Percentiles rank a stretch among this genome's conserved stretches.
Conservation (phyloP, 2,113 vertebrate species). For the Tachysurus vachellii region DNA sequence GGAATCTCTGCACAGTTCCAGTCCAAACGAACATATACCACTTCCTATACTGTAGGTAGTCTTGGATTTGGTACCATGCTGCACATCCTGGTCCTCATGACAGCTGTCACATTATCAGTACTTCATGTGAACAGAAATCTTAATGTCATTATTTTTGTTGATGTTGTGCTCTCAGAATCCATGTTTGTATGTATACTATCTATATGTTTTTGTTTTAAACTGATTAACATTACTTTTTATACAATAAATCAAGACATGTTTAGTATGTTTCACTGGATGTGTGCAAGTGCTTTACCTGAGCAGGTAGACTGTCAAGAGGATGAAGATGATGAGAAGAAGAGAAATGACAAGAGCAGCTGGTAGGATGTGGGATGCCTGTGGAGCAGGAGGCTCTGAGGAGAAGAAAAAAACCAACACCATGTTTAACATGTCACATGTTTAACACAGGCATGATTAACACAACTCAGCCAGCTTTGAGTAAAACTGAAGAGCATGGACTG, state of each 20-base stretch:
- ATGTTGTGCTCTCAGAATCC: background rate
- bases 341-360: slow-evolving; percentile 83
- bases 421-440: too few relatives aligned
- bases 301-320: slow-evolving; percentile 83
- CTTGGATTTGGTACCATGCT: too few relatives aligned
- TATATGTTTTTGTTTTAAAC: background rate
- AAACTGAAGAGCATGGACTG: slow-evolving; percentile 7
- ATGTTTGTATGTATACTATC: background rate
- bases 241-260: background rate
- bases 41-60: too few relatives aligned
- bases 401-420: background rate
- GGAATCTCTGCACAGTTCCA: too few relatives aligned
- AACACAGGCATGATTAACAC: background rate
- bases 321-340: slow-evolving; percentile 77
- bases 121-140: too few relatives aligned
- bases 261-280: background rate
- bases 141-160: background rate
- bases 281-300: slow-evolving; percentile 74
- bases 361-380: slow-evolving; percentile 77
- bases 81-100: too few relatives aligned
- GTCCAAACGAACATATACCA: too few relatives aligned
- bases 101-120: too few relatives aligned
- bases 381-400: slow-evolving; percentile 64
- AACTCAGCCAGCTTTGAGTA: background rate
- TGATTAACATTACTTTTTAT: background rate